Evolutionary conservation across 2,797 vertebrate genomes (phyloP), one percentile per base, ranked within the genome.

Genomic region (Coreius guichenoti): DNA sequence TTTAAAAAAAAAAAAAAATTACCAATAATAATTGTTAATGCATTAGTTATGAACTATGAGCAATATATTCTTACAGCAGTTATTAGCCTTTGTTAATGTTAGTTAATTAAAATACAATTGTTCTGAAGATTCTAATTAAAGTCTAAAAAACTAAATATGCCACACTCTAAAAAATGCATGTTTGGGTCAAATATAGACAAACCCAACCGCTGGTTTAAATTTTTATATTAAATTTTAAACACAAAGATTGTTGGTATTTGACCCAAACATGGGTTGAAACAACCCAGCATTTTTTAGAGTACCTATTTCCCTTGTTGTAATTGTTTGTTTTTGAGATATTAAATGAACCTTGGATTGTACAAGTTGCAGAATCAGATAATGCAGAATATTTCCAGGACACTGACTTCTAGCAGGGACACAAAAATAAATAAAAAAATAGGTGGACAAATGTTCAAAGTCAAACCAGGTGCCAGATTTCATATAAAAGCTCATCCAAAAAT

Each of bases 401-500:
- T n/a, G 49, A 56, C 49, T n/a, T 77, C 29, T 33, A 75, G 49
- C 11, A 36, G 29, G n/a, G 17, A 72, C 12, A 16, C 47, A 54
- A 17, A 31, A 47, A 51, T 6, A 80, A 68, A 76, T 23, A 19
- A 13, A 74, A 72, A 84, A 77, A 54, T 16, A 43, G 45, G n/a
- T 74, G 17, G 68, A 45, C 56, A 67, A 70, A 80, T 47, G 67
- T 65, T 84, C 83, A 91, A 85, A 81, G 88, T 89, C 86, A 90
- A 87, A 61, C 68, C 33, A 74, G 82, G 54, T 83, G 81, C 80
- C 81, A 80, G 43, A 80, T 91, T 91, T 85, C 82, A 88, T 74
- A 68, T 54, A 67, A 88, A 86, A 81, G 81, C 82, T 70, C 56
- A 69, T 79, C 78, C 78, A 51, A 89, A 87, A 87, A 90, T 90